Conservation (phyloP, 1,140 invertebrate genomes). For the Drosophila grimshawi region DNA sequence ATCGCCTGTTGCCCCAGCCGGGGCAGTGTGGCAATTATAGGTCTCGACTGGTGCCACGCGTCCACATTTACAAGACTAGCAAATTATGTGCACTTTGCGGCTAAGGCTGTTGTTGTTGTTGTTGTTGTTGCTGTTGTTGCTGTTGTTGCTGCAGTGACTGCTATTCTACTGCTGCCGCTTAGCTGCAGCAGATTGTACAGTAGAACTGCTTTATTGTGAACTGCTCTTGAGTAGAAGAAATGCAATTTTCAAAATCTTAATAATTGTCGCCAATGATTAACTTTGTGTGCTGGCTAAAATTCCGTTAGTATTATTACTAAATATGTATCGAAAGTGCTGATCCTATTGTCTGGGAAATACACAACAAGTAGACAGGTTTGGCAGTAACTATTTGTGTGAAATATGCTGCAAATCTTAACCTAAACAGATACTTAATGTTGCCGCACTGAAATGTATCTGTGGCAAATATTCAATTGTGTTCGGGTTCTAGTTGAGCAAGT, state of each 20-base stretch:
- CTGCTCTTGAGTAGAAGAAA: not conserved
- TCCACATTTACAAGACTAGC: conserved; percentile 39
- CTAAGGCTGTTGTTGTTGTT: conserved; percentile 8
- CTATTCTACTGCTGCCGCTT: not conserved
- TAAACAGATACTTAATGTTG: not conserved
- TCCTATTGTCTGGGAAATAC: too few relatives aligned
- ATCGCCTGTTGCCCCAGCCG: not conserved
- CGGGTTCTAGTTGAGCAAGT: not conserved
- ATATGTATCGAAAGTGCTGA: too few relatives aligned
- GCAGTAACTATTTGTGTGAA: not conserved
- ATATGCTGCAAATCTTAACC: not conserved
- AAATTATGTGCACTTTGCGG: conserved; percentile 34
- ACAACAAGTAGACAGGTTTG: too few relatives aligned
- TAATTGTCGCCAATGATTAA: too few relatives aligned
- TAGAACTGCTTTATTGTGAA: not conserved
- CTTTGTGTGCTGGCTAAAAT: too few relatives aligned
- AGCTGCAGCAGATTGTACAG: conserved; percentile 5
- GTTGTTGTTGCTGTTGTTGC: not conserved
- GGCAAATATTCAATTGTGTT: too few relatives aligned
- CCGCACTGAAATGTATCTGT: too few relatives aligned
- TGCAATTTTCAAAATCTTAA: too few relatives aligned
- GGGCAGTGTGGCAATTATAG: conserved; percentile 62
- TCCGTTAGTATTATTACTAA: too few relatives aligned
- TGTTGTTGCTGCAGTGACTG: conserved; percentile 8
- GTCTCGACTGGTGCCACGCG: conserved; percentile 70